Percentiles rank a stretch among this genome's conserved stretches.
Evolutionary conservation across 2,888 invertebrate genomes (phyloP).

Genomic region (Eretmocerus hayati): DNA sequence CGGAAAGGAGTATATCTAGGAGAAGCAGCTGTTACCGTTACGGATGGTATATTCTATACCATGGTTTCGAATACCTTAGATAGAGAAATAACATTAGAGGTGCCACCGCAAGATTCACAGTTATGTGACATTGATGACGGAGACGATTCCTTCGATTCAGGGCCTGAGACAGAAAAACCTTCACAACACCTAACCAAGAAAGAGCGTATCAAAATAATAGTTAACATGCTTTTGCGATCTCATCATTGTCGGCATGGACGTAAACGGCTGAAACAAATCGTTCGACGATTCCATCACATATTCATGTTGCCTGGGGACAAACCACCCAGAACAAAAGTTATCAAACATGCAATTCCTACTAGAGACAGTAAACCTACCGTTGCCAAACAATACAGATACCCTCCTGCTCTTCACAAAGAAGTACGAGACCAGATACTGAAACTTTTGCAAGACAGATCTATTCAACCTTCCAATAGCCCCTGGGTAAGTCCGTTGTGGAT

Average conservation of each 20-base stretch:
- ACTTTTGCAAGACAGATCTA: background rate
- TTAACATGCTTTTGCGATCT: background rate
- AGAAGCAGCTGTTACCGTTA: background rate
- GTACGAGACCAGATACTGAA: background rate
- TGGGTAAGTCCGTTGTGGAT: background rate
- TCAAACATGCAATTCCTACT: background rate
- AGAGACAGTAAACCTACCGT: background rate
- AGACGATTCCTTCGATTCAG: background rate
- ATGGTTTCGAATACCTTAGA: background rate
- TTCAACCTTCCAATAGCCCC: background rate
- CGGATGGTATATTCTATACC: background rate
- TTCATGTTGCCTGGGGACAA: background rate
- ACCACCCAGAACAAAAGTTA: background rate
- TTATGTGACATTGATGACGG: background rate
- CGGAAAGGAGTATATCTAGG: background rate
- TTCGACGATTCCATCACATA: background rate
- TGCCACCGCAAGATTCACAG: background rate
- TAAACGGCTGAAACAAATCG: background rate
- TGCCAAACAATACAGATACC: background rate
- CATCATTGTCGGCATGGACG: background rate
- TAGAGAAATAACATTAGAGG: background rate
- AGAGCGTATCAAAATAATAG: background rate
- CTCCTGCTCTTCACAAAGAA: background rate
- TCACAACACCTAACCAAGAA: background rate
- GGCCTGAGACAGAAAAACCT: background rate